A percentile compares a stretch with the other conserved stretches of the same genome.
phyloP scores from a whole-genome alignment of 2,888 invertebrate species.

The Cosmopolites sordidus region DNA sequence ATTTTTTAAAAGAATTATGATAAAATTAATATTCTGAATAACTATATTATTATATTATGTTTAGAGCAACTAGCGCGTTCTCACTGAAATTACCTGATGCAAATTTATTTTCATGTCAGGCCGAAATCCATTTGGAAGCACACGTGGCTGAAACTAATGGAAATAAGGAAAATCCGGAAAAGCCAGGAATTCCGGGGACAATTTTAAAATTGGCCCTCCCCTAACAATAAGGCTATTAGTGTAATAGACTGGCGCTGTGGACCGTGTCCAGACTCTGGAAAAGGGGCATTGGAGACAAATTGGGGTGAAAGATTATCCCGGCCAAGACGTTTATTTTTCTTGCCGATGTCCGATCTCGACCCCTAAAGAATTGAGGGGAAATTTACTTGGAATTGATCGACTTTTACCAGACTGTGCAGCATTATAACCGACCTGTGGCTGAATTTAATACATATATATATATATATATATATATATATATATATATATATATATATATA shows the following conservation, averaged over 20 bases:
- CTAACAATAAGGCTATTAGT: conserved; percentile 49
- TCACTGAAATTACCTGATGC: too few species aligned
- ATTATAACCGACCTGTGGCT: background rate
- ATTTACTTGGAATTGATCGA: background rate
- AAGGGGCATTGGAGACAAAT: conserved; percentile 48
- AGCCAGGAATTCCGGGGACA: conserved; percentile 29
- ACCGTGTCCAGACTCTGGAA: conserved; percentile 49
- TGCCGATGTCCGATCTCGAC: conserved; percentile 27
- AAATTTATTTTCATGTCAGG: background rate
- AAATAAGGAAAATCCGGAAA: conserved; percentile 10
- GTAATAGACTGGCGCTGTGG: conserved; percentile 48
- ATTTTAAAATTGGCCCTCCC: conserved; percentile 46
- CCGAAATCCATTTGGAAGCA: background rate
- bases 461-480: too few species aligned
- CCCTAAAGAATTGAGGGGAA: background rate
- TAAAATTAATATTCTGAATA: too few species aligned
- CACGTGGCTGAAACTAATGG: conserved; percentile 11
- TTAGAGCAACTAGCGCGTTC: too few species aligned
- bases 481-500: too few species aligned
- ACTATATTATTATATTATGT: too few species aligned
- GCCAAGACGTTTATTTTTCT: conserved; percentile 40
- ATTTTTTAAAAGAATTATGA: too few species aligned
- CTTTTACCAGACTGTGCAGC: background rate
- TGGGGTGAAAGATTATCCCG: conserved; percentile 47
- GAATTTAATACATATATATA: too few species aligned